Evolutionary conservation across 2,888 invertebrate genomes (phyloP), one percentile per base, ranked within the genome.

Genomic region (Acrobasis consociella): DNA sequence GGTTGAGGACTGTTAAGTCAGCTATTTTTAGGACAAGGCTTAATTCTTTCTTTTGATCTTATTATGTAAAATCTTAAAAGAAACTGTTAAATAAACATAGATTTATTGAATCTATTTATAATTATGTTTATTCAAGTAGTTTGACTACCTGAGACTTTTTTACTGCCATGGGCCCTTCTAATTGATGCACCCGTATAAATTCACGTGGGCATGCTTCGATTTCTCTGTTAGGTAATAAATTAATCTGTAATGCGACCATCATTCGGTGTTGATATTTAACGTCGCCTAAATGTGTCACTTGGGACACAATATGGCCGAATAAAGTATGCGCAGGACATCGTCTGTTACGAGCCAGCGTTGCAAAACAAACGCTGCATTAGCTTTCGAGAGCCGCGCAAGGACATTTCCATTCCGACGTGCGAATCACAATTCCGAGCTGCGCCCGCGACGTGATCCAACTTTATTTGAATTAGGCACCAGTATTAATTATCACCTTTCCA

Each of bases 341-440:
- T 53, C 69, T 68, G 80, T 83, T 84, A 82, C 85, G 80, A 77
- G 71, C 73, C 75, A 74, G 74, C 77, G 80, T 89, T 89, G 87
- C 89, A 83, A 86, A 86, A 89, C 76, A 77, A 77, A 77, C 81
- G 80, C 75, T 70, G 69, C 72, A 76, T 82, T 79, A 80, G 82
- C 84, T 85, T 85, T 85, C 84, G 72, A 80, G 75, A 74, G 74
- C 75, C 67, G 74, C 82, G 85, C 88, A 89, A 89, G 89, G 89
- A 87, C 87, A 82, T 81, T 79, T 74, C 71, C 69, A 71, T 73
- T 78, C 74, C 72, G 75, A 75, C 72, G 72, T 64, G 66, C 66
- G 71, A 72, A 73, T 82, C 76, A 67, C 66, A 63, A 82, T 80
- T 86, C 86, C 65, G 62, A 67, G n/a, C 13, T 46, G 46, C 11